Percentiles rank a stretch among this genome's conserved stretches.
These are phyloP conservation scores for Thumatha senex DNA, from an alignment of 2,888 invertebrate genomes.

Conservation along the genomic window DNA sequence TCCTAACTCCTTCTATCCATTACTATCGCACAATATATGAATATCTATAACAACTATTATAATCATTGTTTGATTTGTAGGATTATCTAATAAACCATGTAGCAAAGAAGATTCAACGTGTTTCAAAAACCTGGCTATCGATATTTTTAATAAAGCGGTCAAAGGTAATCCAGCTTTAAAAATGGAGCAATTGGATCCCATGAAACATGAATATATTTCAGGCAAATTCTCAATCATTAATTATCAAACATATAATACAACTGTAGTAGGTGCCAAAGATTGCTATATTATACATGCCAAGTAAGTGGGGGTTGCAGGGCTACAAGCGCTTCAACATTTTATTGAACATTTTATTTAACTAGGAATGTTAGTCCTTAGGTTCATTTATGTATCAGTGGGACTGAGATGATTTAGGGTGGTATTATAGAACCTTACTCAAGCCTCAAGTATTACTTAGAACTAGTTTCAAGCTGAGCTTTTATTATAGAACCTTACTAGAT, in stretches of 20 bases:
- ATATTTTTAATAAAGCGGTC: conserved; percentile 8
- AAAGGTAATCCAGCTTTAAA: conserved; percentile 12
- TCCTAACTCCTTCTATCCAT: no score
- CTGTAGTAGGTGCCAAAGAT: conserved; percentile 14
- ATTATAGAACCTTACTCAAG: no score
- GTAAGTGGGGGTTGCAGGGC: no score
- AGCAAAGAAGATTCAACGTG: conserved; percentile 13
- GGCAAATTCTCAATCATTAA: conserved; percentile 18
- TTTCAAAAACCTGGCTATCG: conserved; percentile 3
- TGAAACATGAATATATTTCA: conserved; percentile 8
- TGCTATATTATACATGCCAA: conserved; percentile 12
- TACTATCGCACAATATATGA: no score
- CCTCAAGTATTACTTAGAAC: no score
- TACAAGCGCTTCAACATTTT: no score
- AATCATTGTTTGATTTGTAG: conserved; percentile 9
- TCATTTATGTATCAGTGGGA: no score
- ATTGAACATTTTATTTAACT: no score
- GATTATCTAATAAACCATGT: conserved; percentile 5
- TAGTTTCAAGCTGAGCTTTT: no score
- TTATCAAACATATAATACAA: conserved; percentile 20
- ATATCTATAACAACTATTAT: background rate
- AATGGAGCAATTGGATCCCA: conserved; percentile 20
- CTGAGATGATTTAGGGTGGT: no score
- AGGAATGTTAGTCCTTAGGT: no score
- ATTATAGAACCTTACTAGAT: no score